These are phyloP conservation scores for Listrodromus nycthemerus DNA, from an alignment of 2,888 invertebrate genomes.

Conservation along the genomic window DNA sequence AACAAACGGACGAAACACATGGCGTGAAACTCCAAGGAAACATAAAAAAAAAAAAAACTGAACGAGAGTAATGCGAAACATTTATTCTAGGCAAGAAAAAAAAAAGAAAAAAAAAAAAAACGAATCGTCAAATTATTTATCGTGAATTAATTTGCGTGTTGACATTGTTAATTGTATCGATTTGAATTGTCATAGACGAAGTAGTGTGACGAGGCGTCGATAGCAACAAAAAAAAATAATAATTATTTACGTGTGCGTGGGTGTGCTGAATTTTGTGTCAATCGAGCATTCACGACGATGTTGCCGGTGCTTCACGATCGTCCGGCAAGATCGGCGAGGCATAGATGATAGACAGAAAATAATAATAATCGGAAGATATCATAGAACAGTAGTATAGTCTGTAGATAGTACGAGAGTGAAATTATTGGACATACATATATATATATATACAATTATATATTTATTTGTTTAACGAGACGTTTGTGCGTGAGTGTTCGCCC, in stretches of 20 bases:
- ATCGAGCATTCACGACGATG: conserved; percentile 38
- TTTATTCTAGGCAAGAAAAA: conserved; percentile 38
- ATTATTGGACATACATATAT: conserved; percentile 53
- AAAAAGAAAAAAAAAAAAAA: not conserved
- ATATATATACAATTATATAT: conserved; percentile 26
- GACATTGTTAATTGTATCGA: conserved; percentile 6
- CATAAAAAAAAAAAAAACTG: conserved; percentile 63
- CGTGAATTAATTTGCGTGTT: conserved; percentile 17
- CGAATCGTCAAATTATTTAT: conserved; percentile 45
- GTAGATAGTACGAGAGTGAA: conserved; percentile 80
- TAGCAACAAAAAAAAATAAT: conserved; percentile 3
- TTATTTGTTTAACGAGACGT: conserved; percentile 50
- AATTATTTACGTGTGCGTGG: conserved; percentile 55
- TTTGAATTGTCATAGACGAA: conserved; percentile 50
- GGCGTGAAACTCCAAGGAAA: conserved; percentile 69
- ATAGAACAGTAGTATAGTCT: conserved; percentile 79
- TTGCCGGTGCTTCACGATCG: conserved; percentile 41
- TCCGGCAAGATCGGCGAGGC: conserved; percentile 50
- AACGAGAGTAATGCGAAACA: conserved; percentile 39
- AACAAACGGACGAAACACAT: conserved; percentile 22
- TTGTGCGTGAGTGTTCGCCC: conserved; percentile 38
- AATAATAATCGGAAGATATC: conserved; percentile 72
- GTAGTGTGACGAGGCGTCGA: conserved; percentile 62
- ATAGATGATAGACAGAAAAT: conserved; percentile 66
- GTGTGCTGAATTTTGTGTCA: conserved; percentile 45